Base-by-base conservation (phyloP, 2,888 invertebrate species). In the Cybosia mesomella region DNA sequence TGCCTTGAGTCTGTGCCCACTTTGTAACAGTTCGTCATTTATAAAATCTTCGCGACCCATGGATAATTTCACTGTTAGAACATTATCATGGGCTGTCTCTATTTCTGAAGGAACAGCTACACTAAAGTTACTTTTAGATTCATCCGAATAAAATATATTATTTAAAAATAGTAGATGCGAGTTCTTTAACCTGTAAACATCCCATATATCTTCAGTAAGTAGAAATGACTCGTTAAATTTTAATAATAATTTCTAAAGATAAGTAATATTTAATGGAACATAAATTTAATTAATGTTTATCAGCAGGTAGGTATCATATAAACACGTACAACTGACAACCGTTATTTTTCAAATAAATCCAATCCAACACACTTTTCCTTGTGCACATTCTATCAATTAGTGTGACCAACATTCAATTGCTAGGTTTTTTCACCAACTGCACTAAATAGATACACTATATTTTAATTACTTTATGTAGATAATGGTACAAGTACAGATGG, bases 161-260 rank as follows among this genome's bases (percentile, higher is more conserved):
- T 55, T 28, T 55, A 55, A 28, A 55, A 55, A 55, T 55, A 55
- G 55, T 55, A 15, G 24, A 55, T 24, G 22, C 24, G 55, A 55
- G 28, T 55, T 55, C 55, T 55, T 55, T 22, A 55, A 55, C 55
- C 55, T 22, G 24, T 55, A 55, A 55, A 55, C 24, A 55, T 55
- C 28, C 55, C 22, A 55, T 8, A 24, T 24, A 55, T 55, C 55
- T 22, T 34, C n/a, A 5, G n/a, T n/a, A n/a, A 58, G 34, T 55
- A 18, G 24, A 24, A 55, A 55, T 13, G 15, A 24, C 55, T 28
- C 55, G 24, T 55, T 49, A 49, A 49, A 24, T 13, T 55, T 8
- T 28, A 8, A 11, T 55, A 55, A 24, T 24, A 24, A 15, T 15
- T 24, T 54, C 11, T 22, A 24, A 18, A 43, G 49, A 49, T 49